Conservation (phyloP, 2,888 invertebrate genomes). For the Drosophila borealis region DNA sequence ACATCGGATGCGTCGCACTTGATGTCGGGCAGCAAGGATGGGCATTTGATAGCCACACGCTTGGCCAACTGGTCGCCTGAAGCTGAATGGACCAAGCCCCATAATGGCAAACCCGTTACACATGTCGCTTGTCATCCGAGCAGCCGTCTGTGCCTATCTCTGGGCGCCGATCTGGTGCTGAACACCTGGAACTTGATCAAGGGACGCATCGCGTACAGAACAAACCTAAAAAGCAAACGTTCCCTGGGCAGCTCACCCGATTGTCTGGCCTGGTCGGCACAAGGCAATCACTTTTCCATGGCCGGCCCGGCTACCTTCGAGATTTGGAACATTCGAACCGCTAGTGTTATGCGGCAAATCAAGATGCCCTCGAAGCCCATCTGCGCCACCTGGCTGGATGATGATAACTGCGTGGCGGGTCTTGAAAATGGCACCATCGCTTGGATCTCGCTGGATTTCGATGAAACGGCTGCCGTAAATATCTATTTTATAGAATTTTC, state of each 20-base stretch:
- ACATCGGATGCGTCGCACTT: conserved; percentile 91
- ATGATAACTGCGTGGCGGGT: conserved; percentile 89
- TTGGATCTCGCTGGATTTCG: conserved; percentile 86
- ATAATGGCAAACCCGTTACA: conserved; percentile 91
- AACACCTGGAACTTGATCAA: conserved; percentile 97
- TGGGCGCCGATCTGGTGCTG: conserved; percentile 93
- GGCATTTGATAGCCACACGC: conserved; percentile 92
- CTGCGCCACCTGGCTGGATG: conserved; percentile 89
- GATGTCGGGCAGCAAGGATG: conserved; percentile 94
- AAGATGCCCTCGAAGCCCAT: conserved; percentile 90
- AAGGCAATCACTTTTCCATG: conserved; percentile 91
- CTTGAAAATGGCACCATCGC: conserved; percentile 90
- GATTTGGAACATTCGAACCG: conserved; percentile 92
- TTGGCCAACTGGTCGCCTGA: conserved; percentile 94
- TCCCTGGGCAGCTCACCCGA: conserved; percentile 82
- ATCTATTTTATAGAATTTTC: neutral
- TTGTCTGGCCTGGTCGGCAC: conserved; percentile 90
- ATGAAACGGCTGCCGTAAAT: conserved; percentile 81
- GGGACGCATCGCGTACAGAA: conserved; percentile 94
- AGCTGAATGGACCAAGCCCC: conserved; percentile 92
- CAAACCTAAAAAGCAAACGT: conserved; percentile 91
- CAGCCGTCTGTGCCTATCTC: conserved; percentile 94
- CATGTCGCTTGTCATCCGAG: conserved; percentile 94
- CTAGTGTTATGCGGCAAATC: conserved; percentile 89
- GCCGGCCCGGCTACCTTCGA: conserved; percentile 90